Base-by-base conservation (phyloP, 2,888 invertebrate genomes). In the Nezara viridula region DNA sequence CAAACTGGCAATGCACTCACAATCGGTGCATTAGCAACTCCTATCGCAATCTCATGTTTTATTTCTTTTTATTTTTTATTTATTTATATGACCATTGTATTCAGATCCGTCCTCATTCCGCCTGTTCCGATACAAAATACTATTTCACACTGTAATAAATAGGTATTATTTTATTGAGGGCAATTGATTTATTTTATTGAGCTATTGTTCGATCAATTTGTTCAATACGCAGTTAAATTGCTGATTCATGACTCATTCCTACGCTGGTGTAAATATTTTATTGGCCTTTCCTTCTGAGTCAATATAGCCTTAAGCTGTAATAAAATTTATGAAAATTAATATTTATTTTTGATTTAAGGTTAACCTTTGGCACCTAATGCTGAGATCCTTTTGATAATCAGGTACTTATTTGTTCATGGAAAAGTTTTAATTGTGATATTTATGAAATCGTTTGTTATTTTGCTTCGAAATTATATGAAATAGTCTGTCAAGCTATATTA, bases 71-170 rank as follows among this genome's bases (percentile, higher is more conserved):
- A 73, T 73, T 60, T 60, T 7, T 60, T 55, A 60, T 60, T 73
- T 73, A 73, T 73, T 73, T 73, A 37, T 73, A 60, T 73, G 37
- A 73, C 2, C 66, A 73, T 73, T 73, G 66, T 73, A 73, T 73
- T 73, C 66, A 73, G 37, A 73, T 73, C 66, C 66, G 66, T 24
- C 16, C 19, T 37, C 66, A 10, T 37, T 73, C 19, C 32, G 16
- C 2, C 66, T 14, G 24, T 27, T 37, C 66, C 9, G 16, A 27
- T 2, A 21, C 5, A 73, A 37, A 37, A 73, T 21, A 37, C 32
- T 37, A 37, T 37, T 73, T 37, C 37, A 21, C 32, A 2, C 27
- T 2, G 37, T 73, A 73, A 73, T 73, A 73, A 73, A 73, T 37
- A 37, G 32, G 14, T 60, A 60, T 73, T 19, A 37, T 73, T 73